A percentile compares a stretch with the other conserved stretches of the same genome.
Conservation (phyloP, 2,888 invertebrate genomes). For the Fragum sueziense region DNA sequence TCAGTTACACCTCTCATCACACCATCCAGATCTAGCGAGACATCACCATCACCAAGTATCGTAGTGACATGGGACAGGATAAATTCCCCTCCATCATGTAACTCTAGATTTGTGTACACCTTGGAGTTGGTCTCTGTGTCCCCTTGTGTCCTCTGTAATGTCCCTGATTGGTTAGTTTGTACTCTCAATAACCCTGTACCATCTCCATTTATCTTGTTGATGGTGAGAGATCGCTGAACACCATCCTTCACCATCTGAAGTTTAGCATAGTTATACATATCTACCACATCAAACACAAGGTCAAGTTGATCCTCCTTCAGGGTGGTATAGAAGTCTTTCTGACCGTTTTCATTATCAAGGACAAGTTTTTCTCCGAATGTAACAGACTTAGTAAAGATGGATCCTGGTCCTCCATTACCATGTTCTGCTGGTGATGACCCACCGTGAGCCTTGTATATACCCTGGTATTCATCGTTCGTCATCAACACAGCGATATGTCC, state of each 20-base stretch:
- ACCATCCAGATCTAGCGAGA: slow-evolving; percentile 71
- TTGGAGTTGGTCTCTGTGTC: slow-evolving; percentile 64
- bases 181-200: slow-evolving; percentile 72
- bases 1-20: slow-evolving; percentile 68
- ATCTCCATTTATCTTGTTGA: slow-evolving; percentile 70
- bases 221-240: slow-evolving; percentile 58
- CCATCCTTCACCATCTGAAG: slow-evolving; percentile 68
- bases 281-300: slow-evolving; percentile 63
- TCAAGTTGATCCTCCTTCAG: slow-evolving; percentile 59
- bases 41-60: slow-evolving; percentile 66
- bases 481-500: slow-evolving; percentile 68
- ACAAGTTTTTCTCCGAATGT: slow-evolving; percentile 62
- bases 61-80: slow-evolving; percentile 70
- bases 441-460: slow-evolving; percentile 62
- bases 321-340: slow-evolving; percentile 68
- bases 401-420: slow-evolving; percentile 72
- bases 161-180: slow-evolving; percentile 67
- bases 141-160: slow-evolving; percentile 62
- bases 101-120: slow-evolving; percentile 70
- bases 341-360: slow-evolving; percentile 71
- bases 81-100: slow-evolving; percentile 73
- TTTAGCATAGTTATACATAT: slow-evolving; percentile 70
- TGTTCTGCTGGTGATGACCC: slow-evolving; percentile 61
- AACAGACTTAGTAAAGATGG: slow-evolving; percentile 63
- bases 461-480: slow-evolving; percentile 59